Percentiles rank a stretch among this genome's conserved stretches.
These are phyloP conservation scores for Salmo trutta DNA, from an alignment of 2,797 vertebrate species.

Conservation along the genomic window DNA sequence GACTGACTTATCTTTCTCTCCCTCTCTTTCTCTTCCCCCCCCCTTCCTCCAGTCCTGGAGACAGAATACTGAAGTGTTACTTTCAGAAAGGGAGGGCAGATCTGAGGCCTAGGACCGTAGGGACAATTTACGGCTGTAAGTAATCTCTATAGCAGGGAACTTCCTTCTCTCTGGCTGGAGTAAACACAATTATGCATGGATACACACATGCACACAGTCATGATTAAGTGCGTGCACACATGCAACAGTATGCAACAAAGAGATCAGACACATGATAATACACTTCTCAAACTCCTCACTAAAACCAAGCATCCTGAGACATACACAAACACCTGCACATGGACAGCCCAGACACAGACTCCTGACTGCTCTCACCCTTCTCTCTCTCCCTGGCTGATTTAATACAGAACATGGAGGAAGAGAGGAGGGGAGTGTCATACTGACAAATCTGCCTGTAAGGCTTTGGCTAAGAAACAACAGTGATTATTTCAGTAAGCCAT, in stretches of 20 bases:
- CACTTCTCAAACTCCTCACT: background rate
- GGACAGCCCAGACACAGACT: no score
- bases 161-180: background rate
- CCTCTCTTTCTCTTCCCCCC: background rate
- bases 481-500: no score
- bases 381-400: slow-evolving; percentile 58
- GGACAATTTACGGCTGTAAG: slow-evolving; percentile 3
- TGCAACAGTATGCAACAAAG: background rate
- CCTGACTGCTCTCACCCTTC: slow-evolving; percentile 11
- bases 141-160: background rate
- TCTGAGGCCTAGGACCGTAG: background rate
- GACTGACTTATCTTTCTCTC: slow-evolving; percentile 10
- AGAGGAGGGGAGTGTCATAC: slow-evolving; percentile 22
- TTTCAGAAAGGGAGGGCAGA: slow-evolving; percentile 3
- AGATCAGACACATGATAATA: background rate
- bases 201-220: slow-evolving; percentile 4
- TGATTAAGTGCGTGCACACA: slow-evolving; percentile 15
- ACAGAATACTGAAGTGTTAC: background rate
- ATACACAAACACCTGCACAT: background rate
- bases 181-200: background rate
- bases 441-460: no score
- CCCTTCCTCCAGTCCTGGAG: background rate
- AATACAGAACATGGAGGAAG: slow-evolving; percentile 59
- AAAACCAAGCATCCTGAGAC: background rate
- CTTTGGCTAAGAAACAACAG: no score